Base-by-base conservation (phyloP, 1,140 invertebrate species). In the Microplitis demolitor region DNA sequence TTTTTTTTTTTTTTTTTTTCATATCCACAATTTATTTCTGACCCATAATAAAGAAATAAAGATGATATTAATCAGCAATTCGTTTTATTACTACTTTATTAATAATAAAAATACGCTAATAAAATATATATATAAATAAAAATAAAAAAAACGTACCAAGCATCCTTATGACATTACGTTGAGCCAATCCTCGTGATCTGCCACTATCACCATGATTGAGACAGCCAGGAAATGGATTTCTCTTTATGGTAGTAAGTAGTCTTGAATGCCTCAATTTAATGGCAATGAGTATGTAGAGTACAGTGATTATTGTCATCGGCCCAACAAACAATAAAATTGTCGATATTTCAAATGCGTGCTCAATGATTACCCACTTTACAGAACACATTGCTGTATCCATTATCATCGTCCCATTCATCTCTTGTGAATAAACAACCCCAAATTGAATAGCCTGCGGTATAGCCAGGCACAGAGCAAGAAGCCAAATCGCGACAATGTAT, bases 261-360 rank as follows among this genome's bases (percentile, higher is more conserved):
- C 85, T 89, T 0, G 93, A 91, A 66, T 89, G 86, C 74, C 91
- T 90, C 45, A 96, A 84, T 77, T 92, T 91, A 13, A 95, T 80
- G 5, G 93, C 95, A 78, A 97, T 96, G 66, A 95, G 85, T n/a
- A 93, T 88, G 82, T 97, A 97, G 2, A 96, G 88, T 3, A 93
- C 92, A 4, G 92, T 94, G 77, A 97, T 96, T 39, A 96, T 85
- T 13, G 92, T 91, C 94, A 97, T 96, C 0, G 96, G 95, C 3
- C 91, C 88, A 4, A 95, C 89, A 82, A 97, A 97, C 84, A 97
- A 96, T 24, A 96, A 81, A 74, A 95, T 90, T 0, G 94, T 94
- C 1, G 94, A 96, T 69, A 96, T 89, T 78, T 94, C 93, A 79
- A 96, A 97, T 0, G 93, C 91, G 82, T 95, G 92, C 24, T 90